These are phyloP conservation scores for Athalia rosae DNA, from an alignment of 2,888 invertebrate species.

Conservation along the genomic window DNA sequence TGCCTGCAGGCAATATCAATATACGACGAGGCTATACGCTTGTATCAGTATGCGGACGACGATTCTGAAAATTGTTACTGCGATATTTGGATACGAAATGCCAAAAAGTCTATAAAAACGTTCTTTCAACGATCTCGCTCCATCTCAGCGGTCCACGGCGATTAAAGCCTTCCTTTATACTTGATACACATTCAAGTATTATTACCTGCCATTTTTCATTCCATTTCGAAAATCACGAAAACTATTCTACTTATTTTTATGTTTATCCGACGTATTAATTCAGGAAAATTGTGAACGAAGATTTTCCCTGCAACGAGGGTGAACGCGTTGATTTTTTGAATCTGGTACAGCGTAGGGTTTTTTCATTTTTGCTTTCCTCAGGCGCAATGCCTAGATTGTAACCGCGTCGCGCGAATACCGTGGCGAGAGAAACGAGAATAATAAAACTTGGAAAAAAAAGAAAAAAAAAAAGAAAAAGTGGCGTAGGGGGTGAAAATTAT, in stretches of 20 bases:
- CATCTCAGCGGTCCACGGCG: neutral
- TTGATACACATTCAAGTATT: too few relatives aligned
- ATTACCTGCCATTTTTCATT: neutral
- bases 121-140: constrained; percentile 22
- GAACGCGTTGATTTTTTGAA: neutral
- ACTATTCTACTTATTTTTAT: too few relatives aligned
- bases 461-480: neutral
- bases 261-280: too few relatives aligned
- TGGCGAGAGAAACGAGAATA: constrained; percentile 12
- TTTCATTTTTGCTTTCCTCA: neutral
- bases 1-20: constrained; percentile 41
- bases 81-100: constrained; percentile 43
- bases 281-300: too few relatives aligned
- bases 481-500: constrained; percentile 27
- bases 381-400: constrained; percentile 15
- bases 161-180: constrained; percentile 14
- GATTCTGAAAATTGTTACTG: constrained; percentile 38
- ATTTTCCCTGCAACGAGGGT: too few relatives aligned
- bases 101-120: constrained; percentile 27
- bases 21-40: constrained; percentile 35
- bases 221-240: neutral
- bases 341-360: neutral
- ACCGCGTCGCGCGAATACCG: neutral
- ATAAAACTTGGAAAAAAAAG: neutral
- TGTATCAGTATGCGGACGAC: constrained; percentile 42